Percentiles rank a stretch among this genome's conserved stretches.
These are phyloP conservation scores for Thecocarcelia acutangulata DNA, from an alignment of 2,888 invertebrate genomes.

Conservation along the genomic window DNA sequence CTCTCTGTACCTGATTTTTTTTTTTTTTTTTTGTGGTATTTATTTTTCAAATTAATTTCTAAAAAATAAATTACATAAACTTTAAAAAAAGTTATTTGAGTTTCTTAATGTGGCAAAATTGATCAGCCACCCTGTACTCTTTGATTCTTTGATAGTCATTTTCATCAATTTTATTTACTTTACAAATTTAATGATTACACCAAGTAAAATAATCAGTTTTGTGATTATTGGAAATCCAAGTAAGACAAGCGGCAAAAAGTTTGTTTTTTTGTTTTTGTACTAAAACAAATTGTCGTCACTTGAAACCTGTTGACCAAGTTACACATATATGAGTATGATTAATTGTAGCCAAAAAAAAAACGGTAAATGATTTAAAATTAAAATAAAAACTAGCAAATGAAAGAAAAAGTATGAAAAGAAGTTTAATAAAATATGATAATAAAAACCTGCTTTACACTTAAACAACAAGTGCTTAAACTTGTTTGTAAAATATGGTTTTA, in stretches of 20 bases:
- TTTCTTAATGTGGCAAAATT: too few species aligned
- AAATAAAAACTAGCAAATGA: slow-evolving; percentile 5
- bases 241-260: background rate
- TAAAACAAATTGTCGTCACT: slow-evolving; percentile 2
- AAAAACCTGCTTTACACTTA: slow-evolving; percentile 21
- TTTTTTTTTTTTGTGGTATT: too few species aligned
- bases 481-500: background rate
- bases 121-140: too few species aligned
- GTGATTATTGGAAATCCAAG: background rate
- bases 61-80: too few species aligned
- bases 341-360: slow-evolving; percentile 40
- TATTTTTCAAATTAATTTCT: too few species aligned
- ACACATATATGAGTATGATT: slow-evolving; percentile 42
- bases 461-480: slow-evolving; percentile 13
- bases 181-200: too few species aligned
- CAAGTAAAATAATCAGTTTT: too few species aligned
- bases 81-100: too few species aligned
- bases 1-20: too few species aligned
- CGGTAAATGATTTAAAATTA: slow-evolving; percentile 30
- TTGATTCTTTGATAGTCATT: too few species aligned
- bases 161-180: too few species aligned
- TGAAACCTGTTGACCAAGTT: slow-evolving; percentile 64
- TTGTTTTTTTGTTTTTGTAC: background rate
- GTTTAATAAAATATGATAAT: background rate
- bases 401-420: slow-evolving; percentile 5